Conservation (phyloP, 2,797 vertebrate species). For the Neopelma chrysocephalum region DNA sequence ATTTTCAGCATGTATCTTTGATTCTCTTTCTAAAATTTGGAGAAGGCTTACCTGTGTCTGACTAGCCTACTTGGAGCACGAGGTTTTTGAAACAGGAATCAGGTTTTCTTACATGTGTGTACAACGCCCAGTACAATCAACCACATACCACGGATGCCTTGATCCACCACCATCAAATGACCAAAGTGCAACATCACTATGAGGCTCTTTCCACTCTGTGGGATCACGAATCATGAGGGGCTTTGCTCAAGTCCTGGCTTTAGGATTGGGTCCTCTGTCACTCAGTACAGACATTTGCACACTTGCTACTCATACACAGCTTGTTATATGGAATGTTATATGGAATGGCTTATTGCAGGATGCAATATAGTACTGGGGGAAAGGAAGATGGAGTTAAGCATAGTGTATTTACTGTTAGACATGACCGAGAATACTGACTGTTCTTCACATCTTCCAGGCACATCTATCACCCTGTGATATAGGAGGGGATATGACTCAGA, state of each 20-base stretch:
- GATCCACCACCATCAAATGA: not conserved
- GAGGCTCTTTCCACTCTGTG: not conserved
- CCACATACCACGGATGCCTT: rapidly evolving
- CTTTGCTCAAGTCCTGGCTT: not conserved
- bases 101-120: not conserved
- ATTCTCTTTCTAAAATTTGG: not conserved
- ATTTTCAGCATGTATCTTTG: not conserved
- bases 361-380: rapidly evolving
- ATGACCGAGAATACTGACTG: not conserved
- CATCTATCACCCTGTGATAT: not conserved
- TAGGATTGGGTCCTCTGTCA: not conserved
- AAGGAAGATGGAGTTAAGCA: not conserved
- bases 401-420: not conserved
- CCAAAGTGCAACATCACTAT: not conserved
- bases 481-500: not conserved
- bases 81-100: not conserved
- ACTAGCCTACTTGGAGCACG: not conserved
- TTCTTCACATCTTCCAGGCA: not conserved
- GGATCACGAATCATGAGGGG: not conserved
- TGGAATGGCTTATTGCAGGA: not conserved
- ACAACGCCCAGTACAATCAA: not conserved
- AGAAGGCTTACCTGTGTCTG: not conserved
- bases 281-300: rapidly evolving
- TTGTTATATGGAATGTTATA: not conserved
- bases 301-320: rapidly evolving